phyloP scores from a whole-genome alignment of 2,888 invertebrate species.

The Hydraecia micacea region DNA sequence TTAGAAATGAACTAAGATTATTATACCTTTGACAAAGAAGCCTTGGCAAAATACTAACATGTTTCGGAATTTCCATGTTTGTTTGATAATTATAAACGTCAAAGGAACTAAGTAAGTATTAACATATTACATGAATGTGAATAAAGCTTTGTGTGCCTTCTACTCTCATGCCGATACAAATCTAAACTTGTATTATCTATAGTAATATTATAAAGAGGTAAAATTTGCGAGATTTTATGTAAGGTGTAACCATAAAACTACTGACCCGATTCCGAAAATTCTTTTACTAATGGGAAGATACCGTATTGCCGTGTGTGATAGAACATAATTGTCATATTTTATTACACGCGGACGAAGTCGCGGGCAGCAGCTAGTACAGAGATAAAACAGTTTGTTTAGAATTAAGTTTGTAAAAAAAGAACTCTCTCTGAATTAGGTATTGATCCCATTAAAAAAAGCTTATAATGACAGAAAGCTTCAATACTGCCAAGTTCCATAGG shows the following conservation, averaged over 20 bases:
- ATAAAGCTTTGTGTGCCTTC: background rate
- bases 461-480: background rate
- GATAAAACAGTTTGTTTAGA: background rate
- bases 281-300: no score
- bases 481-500: background rate
- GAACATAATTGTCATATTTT: no score
- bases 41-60: constrained; percentile 1
- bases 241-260: no score
- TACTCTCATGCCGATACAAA: background rate
- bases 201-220: background rate
- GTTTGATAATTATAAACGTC: background rate
- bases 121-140: background rate
- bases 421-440: background rate
- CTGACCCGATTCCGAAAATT: no score
- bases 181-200: background rate
- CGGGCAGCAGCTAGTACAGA: no score
- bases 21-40: background rate
- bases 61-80: background rate
- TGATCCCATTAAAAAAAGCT: no score
- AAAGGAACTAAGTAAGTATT: background rate
- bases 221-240: background rate
- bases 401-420: background rate
- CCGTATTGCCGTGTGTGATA: no score
- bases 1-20: background rate
- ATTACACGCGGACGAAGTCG: no score